These are phyloP conservation scores for Spodoptera frugiperda DNA, from an alignment of 1,140 invertebrate genomes.

Conservation along the genomic window DNA sequence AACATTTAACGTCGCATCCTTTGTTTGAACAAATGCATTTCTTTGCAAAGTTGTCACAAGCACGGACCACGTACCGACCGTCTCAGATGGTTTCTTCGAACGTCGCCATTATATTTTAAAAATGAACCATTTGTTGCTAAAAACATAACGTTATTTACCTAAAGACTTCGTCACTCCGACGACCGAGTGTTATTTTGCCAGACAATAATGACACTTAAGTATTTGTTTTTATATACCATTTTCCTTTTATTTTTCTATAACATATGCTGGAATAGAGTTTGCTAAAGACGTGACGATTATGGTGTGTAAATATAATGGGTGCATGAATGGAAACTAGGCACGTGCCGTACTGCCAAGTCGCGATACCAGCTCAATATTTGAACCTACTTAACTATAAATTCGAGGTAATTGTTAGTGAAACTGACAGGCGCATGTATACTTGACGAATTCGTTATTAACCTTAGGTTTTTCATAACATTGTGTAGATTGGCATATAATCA, in stretches of 20 bases:
- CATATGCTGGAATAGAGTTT: constrained; percentile 24
- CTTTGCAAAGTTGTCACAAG: constrained; percentile 16
- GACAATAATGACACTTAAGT: constrained; percentile 35
- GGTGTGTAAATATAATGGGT: constrained; percentile 31
- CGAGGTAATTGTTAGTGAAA: neutral
- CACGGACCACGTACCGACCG: neutral
- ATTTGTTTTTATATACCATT: constrained; percentile 34
- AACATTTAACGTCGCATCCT: neutral
- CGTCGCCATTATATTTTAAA: constrained; percentile 22
- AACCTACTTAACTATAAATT: constrained; percentile 18
- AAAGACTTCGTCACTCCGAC: constrained; percentile 18
- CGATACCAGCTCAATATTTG: neutral
- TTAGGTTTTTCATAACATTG: too few relatives aligned
- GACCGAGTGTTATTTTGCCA: constrained; percentile 35
- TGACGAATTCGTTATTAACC: neutral
- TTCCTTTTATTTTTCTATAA: constrained; percentile 22
- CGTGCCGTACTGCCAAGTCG: neutral
- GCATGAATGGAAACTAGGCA: constrained; percentile 30
- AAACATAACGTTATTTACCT: constrained; percentile 31
- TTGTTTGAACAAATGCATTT: constrained; percentile 8
- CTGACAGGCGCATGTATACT: neutral
- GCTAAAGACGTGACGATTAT: constrained; percentile 44
- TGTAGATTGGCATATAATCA: neutral
- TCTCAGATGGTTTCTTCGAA: constrained; percentile 11
- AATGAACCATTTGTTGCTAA: constrained; percentile 27